Conservation (phyloP, 2,888 invertebrate species). For the Cerastoderma edule region DNA sequence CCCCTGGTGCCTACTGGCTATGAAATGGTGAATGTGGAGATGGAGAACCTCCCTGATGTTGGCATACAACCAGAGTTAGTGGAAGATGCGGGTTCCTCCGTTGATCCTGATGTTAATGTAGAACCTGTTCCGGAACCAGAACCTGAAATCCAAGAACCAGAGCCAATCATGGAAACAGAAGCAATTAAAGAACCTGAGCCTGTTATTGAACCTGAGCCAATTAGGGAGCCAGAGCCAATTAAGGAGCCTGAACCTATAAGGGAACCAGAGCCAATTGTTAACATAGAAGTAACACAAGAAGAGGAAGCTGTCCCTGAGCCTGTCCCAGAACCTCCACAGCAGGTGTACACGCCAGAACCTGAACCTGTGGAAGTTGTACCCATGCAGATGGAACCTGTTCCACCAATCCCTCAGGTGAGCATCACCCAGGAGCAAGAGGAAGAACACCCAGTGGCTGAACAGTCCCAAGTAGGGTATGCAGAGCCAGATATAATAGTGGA, state of each 20-base stretch:
- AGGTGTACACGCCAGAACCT: slow-evolving; percentile 9
- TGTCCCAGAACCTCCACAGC: slow-evolving; percentile 6
- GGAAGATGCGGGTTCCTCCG: slow-evolving; percentile 16
- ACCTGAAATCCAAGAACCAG: slow-evolving; percentile 11
- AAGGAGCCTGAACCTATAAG: slow-evolving; percentile 8
- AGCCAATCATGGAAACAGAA: slow-evolving; percentile 11
- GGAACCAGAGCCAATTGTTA: slow-evolving; percentile 24
- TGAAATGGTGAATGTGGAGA: slow-evolving; percentile 6
- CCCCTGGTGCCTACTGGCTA: slow-evolving; percentile 13
- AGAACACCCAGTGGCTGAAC: slow-evolving; percentile 20
- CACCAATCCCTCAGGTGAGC: slow-evolving; percentile 18
- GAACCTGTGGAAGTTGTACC: slow-evolving; percentile 20
- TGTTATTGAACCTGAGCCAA: slow-evolving; percentile 19
- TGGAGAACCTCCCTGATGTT: slow-evolving; percentile 8
- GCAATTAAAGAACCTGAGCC: slow-evolving; percentile 25
- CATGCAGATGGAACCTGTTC: slow-evolving; percentile 11
- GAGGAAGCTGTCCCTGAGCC: slow-evolving; percentile 16
- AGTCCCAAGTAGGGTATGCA: slow-evolving; percentile 44
- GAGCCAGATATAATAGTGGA: slow-evolving; percentile 54
- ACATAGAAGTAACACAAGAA: not conserved
- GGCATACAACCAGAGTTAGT: slow-evolving; percentile 20
- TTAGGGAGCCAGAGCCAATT: slow-evolving; percentile 9
- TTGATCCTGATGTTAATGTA: slow-evolving; percentile 13
- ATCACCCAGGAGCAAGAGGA: slow-evolving; percentile 25
- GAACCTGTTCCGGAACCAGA: slow-evolving; percentile 31